Base-by-base conservation (phyloP, 1,140 invertebrate species). In the Cepaea nemoralis region DNA sequence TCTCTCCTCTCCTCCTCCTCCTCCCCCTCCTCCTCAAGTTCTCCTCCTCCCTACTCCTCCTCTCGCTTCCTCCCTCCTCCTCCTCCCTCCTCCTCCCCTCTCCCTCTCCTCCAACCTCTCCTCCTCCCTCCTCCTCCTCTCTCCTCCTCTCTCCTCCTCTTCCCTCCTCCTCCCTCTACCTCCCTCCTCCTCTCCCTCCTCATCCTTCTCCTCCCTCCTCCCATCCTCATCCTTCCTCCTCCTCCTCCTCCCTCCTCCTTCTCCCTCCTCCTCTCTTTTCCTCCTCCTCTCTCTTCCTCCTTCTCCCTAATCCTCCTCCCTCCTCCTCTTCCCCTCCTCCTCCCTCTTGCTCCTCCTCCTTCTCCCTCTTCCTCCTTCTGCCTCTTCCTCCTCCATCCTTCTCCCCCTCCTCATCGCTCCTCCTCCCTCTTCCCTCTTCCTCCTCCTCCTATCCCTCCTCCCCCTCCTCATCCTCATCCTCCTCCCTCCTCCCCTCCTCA, bases 321-420 rank as follows among this genome's bases (percentile, higher is more conserved):
- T 66, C 63, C 63, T 66, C 63, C 63, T 66, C 63, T 35, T 24
- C 22, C 63, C 33, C 63, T 27, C 63, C 63, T 24, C 63, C 63
- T 24, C 63, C n/a, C n/a, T 10, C n/a, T 10, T 24, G 6, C 63
- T 24, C 63, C 63, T n/a, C 33, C 63, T 24, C 63, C n/a, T 24
- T n/a, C n/a, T 27, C 63, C 63, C n/a, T n/a, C 63, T 35, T 10
- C 63, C 63, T n/a, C 63, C 63, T n/a, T 24, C 33, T n/a, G 8
- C n/a, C 33, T 10, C 10, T n/a, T 24, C n/a, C 63, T n/a, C n/a
- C 63, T n/a, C 33, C 63, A 8, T 66, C 63, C 33, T 24, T n/a
- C 63, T 24, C 63, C 63, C 33, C 63, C 22, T 66, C 22, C 63
- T n/a, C n/a, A 6, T n/a, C 63, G 6, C 33, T n/a, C 12, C n/a